A percentile compares a stretch with the other conserved stretches of the same genome.
Conservation (phyloP, 1,140 invertebrate species). For the Drosophila bocki region DNA sequence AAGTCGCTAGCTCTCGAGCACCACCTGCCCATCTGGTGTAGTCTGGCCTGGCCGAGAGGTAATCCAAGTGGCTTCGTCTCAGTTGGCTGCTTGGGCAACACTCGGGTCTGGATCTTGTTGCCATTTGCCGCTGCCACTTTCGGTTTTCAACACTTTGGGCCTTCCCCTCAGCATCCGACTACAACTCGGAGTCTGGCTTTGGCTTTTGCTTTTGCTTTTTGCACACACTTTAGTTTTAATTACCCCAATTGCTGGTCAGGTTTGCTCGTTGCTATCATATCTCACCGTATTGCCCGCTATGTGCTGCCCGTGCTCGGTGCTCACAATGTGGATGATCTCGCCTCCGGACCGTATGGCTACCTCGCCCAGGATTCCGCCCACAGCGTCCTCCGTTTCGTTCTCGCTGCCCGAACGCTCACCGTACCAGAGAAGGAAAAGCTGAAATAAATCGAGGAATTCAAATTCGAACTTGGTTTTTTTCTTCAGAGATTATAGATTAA, state of each 20-base stretch:
- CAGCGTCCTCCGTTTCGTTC: conserved; percentile 80
- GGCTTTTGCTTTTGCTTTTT: conserved; percentile 1
- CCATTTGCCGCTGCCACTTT: conserved; percentile 34
- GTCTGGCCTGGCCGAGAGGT: conserved; percentile 64
- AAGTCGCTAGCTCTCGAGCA: conserved; percentile 48
- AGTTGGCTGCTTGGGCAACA: conserved; percentile 80
- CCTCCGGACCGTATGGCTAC: conserved; percentile 82
- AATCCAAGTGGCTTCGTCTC: conserved; percentile 78
- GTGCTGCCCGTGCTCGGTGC: conserved; percentile 78
- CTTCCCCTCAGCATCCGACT: conserved; percentile 11
- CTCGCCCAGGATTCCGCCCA: conserved; percentile 76
- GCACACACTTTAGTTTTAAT: conserved; percentile 74
- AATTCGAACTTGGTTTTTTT: not conserved
- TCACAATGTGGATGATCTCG: conserved; percentile 83
- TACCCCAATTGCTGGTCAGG: conserved; percentile 65
- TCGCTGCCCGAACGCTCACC: conserved; percentile 70
- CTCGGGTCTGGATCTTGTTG: conserved; percentile 45
- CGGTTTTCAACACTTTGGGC: conserved; percentile 63
- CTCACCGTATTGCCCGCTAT: conserved; percentile 83
- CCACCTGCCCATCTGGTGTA: conserved; percentile 31
- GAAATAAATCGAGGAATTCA: not conserved
- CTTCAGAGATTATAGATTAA: not conserved
- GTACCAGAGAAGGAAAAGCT: conserved; percentile 65
- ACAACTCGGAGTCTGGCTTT: not conserved
- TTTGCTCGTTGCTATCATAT: conserved; percentile 32